Evolutionary conservation across 2,888 invertebrate genomes (phyloP).

Genomic region (Hydropsyche betteni): DNA sequence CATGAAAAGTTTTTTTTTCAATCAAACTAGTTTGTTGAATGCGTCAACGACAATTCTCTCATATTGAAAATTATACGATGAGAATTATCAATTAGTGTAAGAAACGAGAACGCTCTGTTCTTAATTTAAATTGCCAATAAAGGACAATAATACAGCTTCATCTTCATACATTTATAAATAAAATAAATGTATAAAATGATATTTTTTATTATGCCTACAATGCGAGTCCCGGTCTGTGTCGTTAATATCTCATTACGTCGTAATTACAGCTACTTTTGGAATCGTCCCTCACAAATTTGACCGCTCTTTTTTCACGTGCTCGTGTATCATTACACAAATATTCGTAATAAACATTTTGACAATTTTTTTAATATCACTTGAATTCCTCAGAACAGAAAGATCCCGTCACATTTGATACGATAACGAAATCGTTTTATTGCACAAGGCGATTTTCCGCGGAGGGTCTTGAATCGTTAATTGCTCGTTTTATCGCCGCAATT

Average conservation of each 20-base stretch:
- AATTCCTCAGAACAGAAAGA: background rate
- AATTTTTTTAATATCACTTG: too few relatives aligned
- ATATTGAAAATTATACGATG: background rate
- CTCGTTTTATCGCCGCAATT: too few relatives aligned
- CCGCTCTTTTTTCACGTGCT: too few relatives aligned
- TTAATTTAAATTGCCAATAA: slow-evolving; percentile 7
- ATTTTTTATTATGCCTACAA: background rate
- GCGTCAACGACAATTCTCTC: background rate
- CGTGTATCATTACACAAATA: too few relatives aligned
- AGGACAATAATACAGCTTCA: background rate
- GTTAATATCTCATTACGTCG: slow-evolving; percentile 29
- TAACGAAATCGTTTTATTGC: too few relatives aligned
- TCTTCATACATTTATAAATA: background rate
- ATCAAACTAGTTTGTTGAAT: background rate
- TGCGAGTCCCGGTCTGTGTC: slow-evolving; percentile 1
- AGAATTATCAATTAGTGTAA: background rate
- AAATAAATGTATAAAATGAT: too few relatives aligned
- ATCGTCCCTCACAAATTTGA: background rate
- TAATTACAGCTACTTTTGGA: slow-evolving; percentile 28
- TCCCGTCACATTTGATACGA: background rate
- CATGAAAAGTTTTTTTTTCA: too few relatives aligned
- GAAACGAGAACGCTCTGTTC: background rate
- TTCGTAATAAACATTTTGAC: too few relatives aligned
- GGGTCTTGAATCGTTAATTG: too few relatives aligned
- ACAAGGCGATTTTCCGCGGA: too few relatives aligned